These are phyloP conservation scores for Eulithis testata DNA, from an alignment of 2,888 invertebrate species.

Conservation along the genomic window DNA sequence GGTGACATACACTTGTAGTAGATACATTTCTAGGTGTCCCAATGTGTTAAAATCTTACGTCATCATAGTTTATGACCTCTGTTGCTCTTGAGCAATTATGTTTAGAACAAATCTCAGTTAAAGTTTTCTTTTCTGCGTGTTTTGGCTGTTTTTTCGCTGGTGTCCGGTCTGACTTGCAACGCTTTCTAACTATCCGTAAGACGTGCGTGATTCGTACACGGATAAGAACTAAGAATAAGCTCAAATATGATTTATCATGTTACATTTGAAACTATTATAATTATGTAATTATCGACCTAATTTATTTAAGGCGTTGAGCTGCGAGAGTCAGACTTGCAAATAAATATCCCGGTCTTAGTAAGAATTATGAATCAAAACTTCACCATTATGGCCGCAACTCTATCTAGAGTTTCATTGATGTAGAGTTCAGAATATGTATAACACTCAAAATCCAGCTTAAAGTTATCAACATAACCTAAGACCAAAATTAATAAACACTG, in stretches of 20 bases:
- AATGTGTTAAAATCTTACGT: too few relatives aligned
- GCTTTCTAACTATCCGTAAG: slow-evolving; percentile 75
- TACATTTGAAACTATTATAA: not conserved
- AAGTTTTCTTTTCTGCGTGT: slow-evolving; percentile 51
- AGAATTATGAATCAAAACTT: too few relatives aligned
- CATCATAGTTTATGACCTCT: not conserved
- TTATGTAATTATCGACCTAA: too few relatives aligned
- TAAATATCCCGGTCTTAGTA: too few relatives aligned
- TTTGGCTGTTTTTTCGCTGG: slow-evolving; percentile 62
- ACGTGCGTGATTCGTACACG: slow-evolving; percentile 73
- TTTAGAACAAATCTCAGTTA: slow-evolving; percentile 11
- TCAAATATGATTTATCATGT: slow-evolving; percentile 25
- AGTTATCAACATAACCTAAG: too few relatives aligned
- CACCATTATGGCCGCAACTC: slow-evolving; percentile 7
- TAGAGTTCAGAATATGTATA: too few relatives aligned
- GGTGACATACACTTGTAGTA: too few relatives aligned
- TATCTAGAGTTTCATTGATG: too few relatives aligned
- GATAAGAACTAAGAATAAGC: slow-evolving; percentile 61
- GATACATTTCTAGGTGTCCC: too few relatives aligned
- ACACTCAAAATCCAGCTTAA: too few relatives aligned
- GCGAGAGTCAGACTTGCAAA: not conserved
- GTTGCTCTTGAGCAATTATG: not conserved
- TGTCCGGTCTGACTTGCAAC: slow-evolving; percentile 71
- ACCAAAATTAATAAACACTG: too few relatives aligned
- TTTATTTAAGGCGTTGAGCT: too few relatives aligned